Evolutionary conservation across 2,113 vertebrate genomes (phyloP).

Genomic region (Pantherophis guttatus): DNA sequence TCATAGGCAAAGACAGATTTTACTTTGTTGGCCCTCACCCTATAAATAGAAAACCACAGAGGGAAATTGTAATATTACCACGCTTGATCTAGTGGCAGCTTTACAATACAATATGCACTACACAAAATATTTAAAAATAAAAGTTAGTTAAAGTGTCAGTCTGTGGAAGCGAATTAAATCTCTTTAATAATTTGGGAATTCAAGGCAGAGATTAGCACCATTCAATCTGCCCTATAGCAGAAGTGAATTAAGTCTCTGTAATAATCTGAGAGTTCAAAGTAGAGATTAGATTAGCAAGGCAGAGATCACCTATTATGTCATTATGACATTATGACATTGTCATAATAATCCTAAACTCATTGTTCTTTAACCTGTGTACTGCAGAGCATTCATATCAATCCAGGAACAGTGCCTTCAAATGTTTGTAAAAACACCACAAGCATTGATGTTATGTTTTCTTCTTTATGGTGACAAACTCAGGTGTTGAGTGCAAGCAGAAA

Average conservation of each 20-base stretch:
- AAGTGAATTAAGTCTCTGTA: neutral
- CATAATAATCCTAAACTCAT: neutral
- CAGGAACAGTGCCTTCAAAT: neutral
- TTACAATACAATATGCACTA: neutral
- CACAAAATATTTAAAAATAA: neutral
- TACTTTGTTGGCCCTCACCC: neutral
- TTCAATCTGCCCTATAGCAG: neutral
- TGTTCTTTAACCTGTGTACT: neutral
- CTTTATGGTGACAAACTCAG: no score
- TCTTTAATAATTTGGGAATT: neutral
- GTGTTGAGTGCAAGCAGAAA: neutral
- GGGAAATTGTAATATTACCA: neutral
- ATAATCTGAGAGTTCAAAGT: neutral
- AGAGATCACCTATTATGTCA: neutral
- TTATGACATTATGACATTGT: no score
- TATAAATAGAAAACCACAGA: neutral
- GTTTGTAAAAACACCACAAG: neutral
- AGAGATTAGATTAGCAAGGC: fast-evolving
- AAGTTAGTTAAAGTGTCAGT: neutral
- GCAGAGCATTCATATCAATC: neutral
- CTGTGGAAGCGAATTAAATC: neutral
- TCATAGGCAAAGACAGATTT: neutral
- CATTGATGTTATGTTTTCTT: neutral
- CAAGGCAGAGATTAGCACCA: no score
- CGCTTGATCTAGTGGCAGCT: neutral